Percentiles rank a stretch among this genome's conserved stretches.
Conservation (phyloP, 1,140 invertebrate species). For the Paraescarpia echinospica region DNA sequence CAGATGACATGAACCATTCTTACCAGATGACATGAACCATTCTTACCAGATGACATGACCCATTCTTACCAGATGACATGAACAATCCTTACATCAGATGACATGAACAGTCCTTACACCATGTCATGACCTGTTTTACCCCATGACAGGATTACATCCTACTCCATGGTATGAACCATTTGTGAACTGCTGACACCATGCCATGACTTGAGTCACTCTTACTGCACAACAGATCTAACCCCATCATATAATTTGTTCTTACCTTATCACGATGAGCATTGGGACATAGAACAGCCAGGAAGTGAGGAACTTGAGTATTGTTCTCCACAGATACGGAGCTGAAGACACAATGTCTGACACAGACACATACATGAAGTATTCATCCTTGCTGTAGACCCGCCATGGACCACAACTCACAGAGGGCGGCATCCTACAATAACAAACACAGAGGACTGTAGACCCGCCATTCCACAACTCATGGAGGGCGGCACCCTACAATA, state of each 20-base stretch:
- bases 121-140: no score
- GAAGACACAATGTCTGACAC: conserved; percentile 65
- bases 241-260: conserved; percentile 23
- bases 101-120: no score
- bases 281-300: conserved; percentile 45
- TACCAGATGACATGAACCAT: background rate
- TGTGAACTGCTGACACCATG: no score
- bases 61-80: no score
- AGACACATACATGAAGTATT: conserved; percentile 66
- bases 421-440: conserved; percentile 64
- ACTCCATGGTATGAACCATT: no score
- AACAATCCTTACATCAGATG: no score
- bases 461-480: conserved; percentile 68
- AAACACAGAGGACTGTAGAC: background rate
- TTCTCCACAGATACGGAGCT: conserved; percentile 34
- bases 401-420: conserved; percentile 84
- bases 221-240: background rate
- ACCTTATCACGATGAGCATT: conserved; percentile 48
- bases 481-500: conserved; percentile 68
- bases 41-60: no score
- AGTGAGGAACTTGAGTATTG: conserved; percentile 38
- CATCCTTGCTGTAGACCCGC: conserved; percentile 60
- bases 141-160: background rate
- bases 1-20: background rate
- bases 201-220: no score